These are phyloP conservation scores for Noctua janthe DNA, from an alignment of 2,888 invertebrate species.

Conservation along the genomic window DNA sequence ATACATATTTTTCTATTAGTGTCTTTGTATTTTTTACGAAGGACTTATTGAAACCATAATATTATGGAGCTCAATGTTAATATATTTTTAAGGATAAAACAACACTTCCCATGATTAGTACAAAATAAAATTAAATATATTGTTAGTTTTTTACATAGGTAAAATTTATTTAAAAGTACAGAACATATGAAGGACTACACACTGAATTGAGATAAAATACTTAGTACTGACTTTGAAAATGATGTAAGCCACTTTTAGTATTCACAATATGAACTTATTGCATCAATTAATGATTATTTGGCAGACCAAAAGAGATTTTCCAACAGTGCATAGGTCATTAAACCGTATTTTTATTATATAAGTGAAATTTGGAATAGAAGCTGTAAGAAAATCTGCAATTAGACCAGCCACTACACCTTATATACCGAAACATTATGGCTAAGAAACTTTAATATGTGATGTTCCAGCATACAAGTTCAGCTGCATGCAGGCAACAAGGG, in stretches of 20 bases:
- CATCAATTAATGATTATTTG: slow-evolving; percentile 89
- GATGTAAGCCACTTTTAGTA: slow-evolving; percentile 90
- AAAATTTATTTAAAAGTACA: slow-evolving; percentile 90
- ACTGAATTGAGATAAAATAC: slow-evolving; percentile 90
- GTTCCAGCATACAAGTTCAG: slow-evolving; percentile 90
- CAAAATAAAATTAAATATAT: slow-evolving; percentile 91
- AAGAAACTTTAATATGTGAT: slow-evolving; percentile 88
- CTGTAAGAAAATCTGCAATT: slow-evolving; percentile 91
- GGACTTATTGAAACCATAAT: slow-evolving; percentile 88
- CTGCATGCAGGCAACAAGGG: slow-evolving; percentile 88
- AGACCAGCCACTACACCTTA: slow-evolving; percentile 90
- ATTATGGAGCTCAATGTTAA: slow-evolving; percentile 90
- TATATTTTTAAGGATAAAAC: slow-evolving; percentile 91
- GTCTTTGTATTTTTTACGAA: slow-evolving; percentile 57
- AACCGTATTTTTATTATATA: slow-evolving; percentile 85
- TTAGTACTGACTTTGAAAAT: slow-evolving; percentile 89
- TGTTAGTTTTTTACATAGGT: slow-evolving; percentile 91
- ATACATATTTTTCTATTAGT: slow-evolving; percentile 30
- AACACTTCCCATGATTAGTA: slow-evolving; percentile 91
- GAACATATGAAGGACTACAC: slow-evolving; percentile 90
- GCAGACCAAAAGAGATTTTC: slow-evolving; percentile 91
- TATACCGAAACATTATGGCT: slow-evolving; percentile 90
- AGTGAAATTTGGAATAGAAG: slow-evolving; percentile 90
- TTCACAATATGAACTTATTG: slow-evolving; percentile 90
- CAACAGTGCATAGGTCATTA: slow-evolving; percentile 90